phyloP scores from a whole-genome alignment of 2,888 invertebrate species.

The Eupithecia tripunctaria region DNA sequence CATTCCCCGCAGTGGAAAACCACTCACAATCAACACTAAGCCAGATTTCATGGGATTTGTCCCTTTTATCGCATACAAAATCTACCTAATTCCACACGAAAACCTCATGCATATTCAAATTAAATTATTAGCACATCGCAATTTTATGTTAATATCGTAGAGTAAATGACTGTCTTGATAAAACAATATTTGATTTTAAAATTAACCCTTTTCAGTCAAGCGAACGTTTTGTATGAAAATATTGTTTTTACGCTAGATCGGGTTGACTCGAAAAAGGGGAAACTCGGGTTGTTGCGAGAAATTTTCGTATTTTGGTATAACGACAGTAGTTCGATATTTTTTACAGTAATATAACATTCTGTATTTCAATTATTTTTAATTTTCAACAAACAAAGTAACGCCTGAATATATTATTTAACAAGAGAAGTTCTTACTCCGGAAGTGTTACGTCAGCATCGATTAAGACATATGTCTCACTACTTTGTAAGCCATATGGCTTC shows the following conservation, averaged over 20 bases:
- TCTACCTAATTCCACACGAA: slow-evolving; percentile 16
- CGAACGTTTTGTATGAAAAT: slow-evolving; percentile 3
- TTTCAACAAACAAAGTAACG: too few relatives aligned
- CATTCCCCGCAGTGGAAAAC: slow-evolving; percentile 4
- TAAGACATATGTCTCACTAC: too few relatives aligned
- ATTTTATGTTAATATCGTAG: slow-evolving; percentile 18
- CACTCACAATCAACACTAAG: neutral
- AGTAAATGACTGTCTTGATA: slow-evolving; percentile 8
- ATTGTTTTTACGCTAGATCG: slow-evolving; percentile 5
- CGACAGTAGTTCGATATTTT: neutral
- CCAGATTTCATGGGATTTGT: slow-evolving; percentile 15
- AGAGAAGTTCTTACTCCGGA: too few relatives aligned
- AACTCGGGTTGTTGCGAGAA: neutral
- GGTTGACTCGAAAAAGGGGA: neutral
- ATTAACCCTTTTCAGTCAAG: slow-evolving; percentile 4
- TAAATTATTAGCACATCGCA: slow-evolving; percentile 3
- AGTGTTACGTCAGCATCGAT: too few relatives aligned
- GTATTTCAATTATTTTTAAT: too few relatives aligned
- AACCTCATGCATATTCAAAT: slow-evolving; percentile 24
- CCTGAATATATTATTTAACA: too few relatives aligned
- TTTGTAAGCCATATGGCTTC: too few relatives aligned
- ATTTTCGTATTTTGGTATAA: neutral
- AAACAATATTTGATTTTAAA: slow-evolving; percentile 6
- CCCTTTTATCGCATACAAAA: slow-evolving; percentile 12
- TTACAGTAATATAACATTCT: neutral